Evolutionary conservation across 2,797 vertebrate species (phyloP).

Genomic region (Cetoscarus ocellatus): DNA sequence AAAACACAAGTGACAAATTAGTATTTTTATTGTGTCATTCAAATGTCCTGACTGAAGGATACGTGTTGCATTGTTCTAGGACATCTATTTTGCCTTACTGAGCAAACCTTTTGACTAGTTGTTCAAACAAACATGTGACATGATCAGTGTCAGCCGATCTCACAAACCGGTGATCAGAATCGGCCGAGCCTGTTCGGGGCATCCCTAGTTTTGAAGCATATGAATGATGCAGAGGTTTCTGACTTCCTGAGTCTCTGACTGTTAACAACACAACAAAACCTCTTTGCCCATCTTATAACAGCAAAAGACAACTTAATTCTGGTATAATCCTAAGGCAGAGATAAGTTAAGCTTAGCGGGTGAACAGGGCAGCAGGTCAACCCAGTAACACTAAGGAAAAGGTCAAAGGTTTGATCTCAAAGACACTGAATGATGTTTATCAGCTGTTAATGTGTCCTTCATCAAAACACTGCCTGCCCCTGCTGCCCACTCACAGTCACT

Average conservation of each 20-base stretch:
- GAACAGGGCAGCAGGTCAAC: not conserved
- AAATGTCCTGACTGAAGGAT: too few relatives aligned
- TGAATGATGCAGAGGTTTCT: too few relatives aligned
- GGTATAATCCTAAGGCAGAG: conserved; percentile 23
- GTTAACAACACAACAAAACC: conserved; percentile 2
- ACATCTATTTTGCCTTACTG: too few relatives aligned
- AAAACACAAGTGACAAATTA: too few relatives aligned
- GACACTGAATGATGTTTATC: not conserved
- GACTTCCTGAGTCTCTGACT: not conserved
- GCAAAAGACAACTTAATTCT: conserved; percentile 6
- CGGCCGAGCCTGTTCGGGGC: too few relatives aligned
- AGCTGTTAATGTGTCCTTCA: conserved; percentile 3
- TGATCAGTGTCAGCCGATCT: too few relatives aligned
- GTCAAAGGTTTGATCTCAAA: conserved; percentile 15
- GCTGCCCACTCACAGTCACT: conserved; percentile 2
- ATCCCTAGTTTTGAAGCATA: not conserved
- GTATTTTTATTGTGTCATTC: too few relatives aligned
- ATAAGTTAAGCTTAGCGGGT: conserved; percentile 16
- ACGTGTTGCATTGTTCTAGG: too few relatives aligned
- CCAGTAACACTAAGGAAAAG: conserved; percentile 20
- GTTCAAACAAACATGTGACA: too few relatives aligned
- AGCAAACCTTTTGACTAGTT: too few relatives aligned
- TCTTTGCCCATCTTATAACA: conserved; percentile 4
- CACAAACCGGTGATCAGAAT: too few relatives aligned
- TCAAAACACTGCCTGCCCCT: not conserved